Conservation (phyloP, 1,140 invertebrate species). For the Colletes latitarsis region DNA sequence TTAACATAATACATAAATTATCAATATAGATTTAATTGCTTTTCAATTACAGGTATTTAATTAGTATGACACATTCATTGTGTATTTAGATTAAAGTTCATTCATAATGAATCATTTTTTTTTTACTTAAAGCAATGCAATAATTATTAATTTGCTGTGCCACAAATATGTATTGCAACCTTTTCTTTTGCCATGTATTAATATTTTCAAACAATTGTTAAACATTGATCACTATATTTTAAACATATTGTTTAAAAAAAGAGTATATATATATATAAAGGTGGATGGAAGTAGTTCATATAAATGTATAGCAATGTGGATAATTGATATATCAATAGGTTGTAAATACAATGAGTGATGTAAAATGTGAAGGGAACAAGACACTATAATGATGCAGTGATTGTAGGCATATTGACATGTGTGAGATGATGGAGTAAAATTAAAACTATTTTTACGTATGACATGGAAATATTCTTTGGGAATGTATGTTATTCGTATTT, state of each 20-base stretch:
- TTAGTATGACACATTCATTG: background rate
- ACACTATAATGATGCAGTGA: constrained; percentile 57
- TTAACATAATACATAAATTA: constrained; percentile 19
- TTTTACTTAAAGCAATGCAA: constrained; percentile 4
- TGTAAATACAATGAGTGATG: constrained; percentile 63
- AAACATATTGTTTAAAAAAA: constrained; percentile 33
- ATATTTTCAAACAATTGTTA: constrained; percentile 47
- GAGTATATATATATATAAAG: constrained; percentile 35
- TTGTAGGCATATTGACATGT: constrained; percentile 48
- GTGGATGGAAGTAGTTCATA: constrained; percentile 45
- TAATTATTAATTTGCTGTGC: constrained; percentile 6
- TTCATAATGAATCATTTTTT: background rate
- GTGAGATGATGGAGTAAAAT: constrained; percentile 57
- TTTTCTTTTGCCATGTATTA: constrained; percentile 26
- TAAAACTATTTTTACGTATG: constrained; percentile 71
- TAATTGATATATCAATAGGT: constrained; percentile 54
- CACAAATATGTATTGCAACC: constrained; percentile 23
- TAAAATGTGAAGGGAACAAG: constrained; percentile 69
- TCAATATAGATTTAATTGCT: constrained; percentile 8
- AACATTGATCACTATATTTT: constrained; percentile 42
- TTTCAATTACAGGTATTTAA: constrained; percentile 29
- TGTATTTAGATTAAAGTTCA: background rate
- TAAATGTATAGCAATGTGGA: constrained; percentile 43
- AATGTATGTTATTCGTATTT: constrained; percentile 53
- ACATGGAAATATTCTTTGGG: constrained; percentile 53